Conservation (phyloP, 2,113 vertebrate species). For the Cebidichthys violaceus region DNA sequence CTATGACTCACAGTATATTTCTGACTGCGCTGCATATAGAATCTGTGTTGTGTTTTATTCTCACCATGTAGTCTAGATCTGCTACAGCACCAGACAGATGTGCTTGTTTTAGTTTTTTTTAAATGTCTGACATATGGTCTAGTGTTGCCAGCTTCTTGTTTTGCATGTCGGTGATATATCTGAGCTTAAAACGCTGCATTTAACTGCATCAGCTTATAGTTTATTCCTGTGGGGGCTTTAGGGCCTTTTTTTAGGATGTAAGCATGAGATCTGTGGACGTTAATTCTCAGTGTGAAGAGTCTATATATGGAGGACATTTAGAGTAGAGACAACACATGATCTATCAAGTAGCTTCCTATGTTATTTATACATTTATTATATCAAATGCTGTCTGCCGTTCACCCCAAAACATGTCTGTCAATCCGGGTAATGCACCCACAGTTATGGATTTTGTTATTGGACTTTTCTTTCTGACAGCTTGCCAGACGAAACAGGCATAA, state of each 20-base stretch:
- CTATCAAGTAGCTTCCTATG: background rate
- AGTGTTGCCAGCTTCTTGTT: background rate
- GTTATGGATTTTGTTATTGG: too few species aligned
- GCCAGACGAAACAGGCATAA: too few species aligned
- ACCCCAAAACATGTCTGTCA: background rate
- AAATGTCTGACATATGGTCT: background rate
- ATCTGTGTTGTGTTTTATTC: constrained; percentile 15
- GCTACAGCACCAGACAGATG: background rate
- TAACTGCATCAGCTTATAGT: constrained; percentile 17
- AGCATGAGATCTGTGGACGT: background rate
- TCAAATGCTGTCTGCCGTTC: background rate
- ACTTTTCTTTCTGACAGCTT: background rate
- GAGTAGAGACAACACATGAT: background rate
- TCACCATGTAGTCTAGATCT: constrained; percentile 1
- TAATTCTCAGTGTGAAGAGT: background rate
- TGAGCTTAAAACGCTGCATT: background rate
- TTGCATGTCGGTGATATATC: background rate
- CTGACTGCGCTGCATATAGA: constrained; percentile 55
- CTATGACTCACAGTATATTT: constrained; percentile 45
- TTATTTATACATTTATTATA: background rate
- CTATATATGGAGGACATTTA: background rate
- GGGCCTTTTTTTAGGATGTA: constrained; percentile 39
- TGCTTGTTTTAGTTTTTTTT: background rate
- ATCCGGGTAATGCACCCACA: background rate
- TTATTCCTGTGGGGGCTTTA: constrained; percentile 4